Base-by-base conservation (phyloP, 2,113 vertebrate species). In the Turdus rufiventris region DNA sequence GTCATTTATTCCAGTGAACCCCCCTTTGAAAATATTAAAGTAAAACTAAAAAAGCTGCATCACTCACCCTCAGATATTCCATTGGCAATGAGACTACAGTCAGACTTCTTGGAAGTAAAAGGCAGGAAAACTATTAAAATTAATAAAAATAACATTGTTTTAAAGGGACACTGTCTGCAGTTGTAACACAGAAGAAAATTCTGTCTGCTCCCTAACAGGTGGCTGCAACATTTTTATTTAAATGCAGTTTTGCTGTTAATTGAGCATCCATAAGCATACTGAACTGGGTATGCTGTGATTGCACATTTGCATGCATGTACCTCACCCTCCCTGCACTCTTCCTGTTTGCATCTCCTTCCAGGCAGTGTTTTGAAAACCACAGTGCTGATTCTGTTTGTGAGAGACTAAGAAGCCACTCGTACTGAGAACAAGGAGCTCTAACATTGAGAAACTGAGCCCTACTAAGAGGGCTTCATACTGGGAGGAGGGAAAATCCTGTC, bases 1-100 rank as follows among this genome's bases (percentile, higher is more conserved):
- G 70, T 74, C 78, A 60, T 66, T 96, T 86, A 93, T 92, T 91
- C 65, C 80, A 90, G 58, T 61, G 33, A 91, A 76, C n/a, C n/a
- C 14, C 11, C 11, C 36, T 67, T 67, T 51, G 53, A 83, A 90
- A 93, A 88, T 56, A 92, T 51, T 60, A 21, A 84, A 84, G 67
- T 48, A 71, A 90, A 92, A 21, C 2, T 9, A 85, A 84, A 85
- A 93, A 91, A 60, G 33, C 63, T 70, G 47, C 51, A 54, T 83
- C 9, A 0, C 43, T 92, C 65, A 45, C 43, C 60, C 68, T 77
- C 79, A 93, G 51, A 88, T 67, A 86, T 93, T 91, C 76, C 91
- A 63, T 2, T 91, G 88, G 75, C 91, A 94, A 25, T 36, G 56
- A 92, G 88, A 74, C 75, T 83, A 33, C 54, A 50, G 50, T n/a